phyloP scores from a whole-genome alignment of 2,888 invertebrate species.

The Sinohyriopsis cumingii region DNA sequence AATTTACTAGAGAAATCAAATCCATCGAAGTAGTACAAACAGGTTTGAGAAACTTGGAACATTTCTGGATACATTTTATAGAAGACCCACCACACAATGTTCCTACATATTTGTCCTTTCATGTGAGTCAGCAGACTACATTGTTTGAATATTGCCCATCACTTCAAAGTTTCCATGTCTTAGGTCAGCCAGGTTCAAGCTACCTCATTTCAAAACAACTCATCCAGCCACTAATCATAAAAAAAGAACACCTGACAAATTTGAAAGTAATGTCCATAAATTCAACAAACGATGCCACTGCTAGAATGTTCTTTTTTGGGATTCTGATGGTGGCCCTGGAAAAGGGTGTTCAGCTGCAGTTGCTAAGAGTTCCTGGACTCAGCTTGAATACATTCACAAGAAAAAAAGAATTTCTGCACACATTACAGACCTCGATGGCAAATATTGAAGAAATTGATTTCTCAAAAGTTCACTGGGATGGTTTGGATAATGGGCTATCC shows the following conservation, averaged over 20 bases:
- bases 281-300: constrained; percentile 65
- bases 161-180: constrained; percentile 61
- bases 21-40: constrained; percentile 49
- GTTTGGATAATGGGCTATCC: constrained; percentile 24
- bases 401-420: constrained; percentile 29
- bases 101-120: constrained; percentile 57
- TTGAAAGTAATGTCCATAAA: constrained; percentile 62
- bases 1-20: constrained; percentile 61
- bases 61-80: constrained; percentile 61
- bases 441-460: constrained; percentile 53
- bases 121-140: constrained; percentile 56
- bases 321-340: constrained; percentile 61
- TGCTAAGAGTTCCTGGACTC: constrained; percentile 33
- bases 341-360: constrained; percentile 29
- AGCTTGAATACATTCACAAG: constrained; percentile 33
- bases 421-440: constrained; percentile 40
- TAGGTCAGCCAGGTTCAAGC: constrained; percentile 62
- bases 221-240: constrained; percentile 62
- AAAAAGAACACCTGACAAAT: constrained; percentile 54
- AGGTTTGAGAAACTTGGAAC: constrained; percentile 49
- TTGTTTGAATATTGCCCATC: constrained; percentile 64
- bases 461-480: constrained; percentile 34
- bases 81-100: constrained; percentile 49
- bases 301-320: constrained; percentile 67
- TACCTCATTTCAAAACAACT: constrained; percentile 61